Conservation (phyloP, 1,140 invertebrate genomes). For the Papilio machaon region DNA sequence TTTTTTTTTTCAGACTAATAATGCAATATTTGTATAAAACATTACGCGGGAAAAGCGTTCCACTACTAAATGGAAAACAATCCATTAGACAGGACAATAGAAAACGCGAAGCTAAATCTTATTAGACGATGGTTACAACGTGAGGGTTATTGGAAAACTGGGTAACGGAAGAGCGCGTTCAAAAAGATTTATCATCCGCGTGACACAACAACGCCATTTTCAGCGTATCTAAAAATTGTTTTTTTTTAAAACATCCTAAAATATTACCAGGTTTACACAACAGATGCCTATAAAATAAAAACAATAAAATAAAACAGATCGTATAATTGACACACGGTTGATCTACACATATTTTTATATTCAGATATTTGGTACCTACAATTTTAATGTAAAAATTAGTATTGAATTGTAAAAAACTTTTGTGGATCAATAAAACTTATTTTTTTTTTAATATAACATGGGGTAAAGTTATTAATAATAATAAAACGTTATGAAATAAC, state of each 20-base stretch:
- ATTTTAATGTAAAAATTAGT: too few species aligned
- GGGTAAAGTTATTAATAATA: too few species aligned
- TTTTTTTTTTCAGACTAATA: neutral
- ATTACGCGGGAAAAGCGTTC: neutral
- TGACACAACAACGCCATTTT: neutral
- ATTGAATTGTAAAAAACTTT: too few species aligned
- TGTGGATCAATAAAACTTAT: too few species aligned
- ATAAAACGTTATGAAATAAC: too few species aligned
- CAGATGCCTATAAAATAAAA: neutral
- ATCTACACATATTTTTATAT: too few species aligned
- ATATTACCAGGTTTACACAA: neutral
- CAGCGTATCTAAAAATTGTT: neutral
- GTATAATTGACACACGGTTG: neutral
- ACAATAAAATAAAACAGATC: neutral
- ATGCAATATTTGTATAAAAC: neutral
- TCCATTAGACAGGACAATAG: neutral
- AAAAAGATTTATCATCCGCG: constrained; percentile 7
- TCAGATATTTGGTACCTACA: too few species aligned
- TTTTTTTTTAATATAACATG: too few species aligned
- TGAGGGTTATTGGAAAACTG: neutral
- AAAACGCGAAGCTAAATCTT: neutral
- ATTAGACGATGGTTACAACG: neutral
- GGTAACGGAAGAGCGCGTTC: neutral
- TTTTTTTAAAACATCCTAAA: neutral
- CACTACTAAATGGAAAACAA: neutral